Conservation (phyloP, 2,888 invertebrate genomes). For the Rhagonycha lutea region DNA sequence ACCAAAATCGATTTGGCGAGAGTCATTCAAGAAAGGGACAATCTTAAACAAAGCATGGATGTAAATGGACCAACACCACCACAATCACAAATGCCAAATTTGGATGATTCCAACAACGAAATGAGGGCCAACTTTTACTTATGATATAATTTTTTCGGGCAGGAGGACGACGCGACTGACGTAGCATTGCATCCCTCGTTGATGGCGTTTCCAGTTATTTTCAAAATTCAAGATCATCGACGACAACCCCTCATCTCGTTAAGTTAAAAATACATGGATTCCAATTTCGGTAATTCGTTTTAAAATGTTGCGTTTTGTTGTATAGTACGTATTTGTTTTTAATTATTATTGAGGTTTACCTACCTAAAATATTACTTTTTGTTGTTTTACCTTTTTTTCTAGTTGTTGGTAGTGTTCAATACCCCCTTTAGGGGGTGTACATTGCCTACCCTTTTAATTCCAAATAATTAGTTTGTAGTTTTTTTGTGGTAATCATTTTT, state of each 20-base stretch:
- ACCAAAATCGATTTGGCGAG: conserved; percentile 74
- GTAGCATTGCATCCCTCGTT: conserved; percentile 26
- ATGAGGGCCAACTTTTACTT: conserved; percentile 65
- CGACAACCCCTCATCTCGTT: background rate
- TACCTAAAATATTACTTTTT: conserved; percentile 29
- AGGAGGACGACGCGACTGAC: conserved; percentile 51
- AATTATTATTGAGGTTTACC: conserved; percentile 34
- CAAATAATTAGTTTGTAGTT: conserved; percentile 18
- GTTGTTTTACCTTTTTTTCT: conserved; percentile 35
- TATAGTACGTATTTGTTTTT: conserved; percentile 31
- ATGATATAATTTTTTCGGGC: conserved; percentile 64
- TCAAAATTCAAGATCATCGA: background rate
- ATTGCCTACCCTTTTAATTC: conserved; percentile 44
- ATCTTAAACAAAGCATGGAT: conserved; percentile 75
- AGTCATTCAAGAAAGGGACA: conserved; percentile 79
- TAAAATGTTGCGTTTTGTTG: conserved; percentile 27
- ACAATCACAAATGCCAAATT: conserved; percentile 39
- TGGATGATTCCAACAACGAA: conserved; percentile 51
- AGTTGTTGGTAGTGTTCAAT: conserved; percentile 31
- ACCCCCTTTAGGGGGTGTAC: conserved; percentile 16
- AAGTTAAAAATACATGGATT: conserved; percentile 6
- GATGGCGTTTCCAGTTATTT: conserved; percentile 7
- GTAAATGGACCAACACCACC: conserved; percentile 48
- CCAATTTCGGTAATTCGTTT: conserved; percentile 13
- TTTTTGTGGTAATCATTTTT: conserved; percentile 38